Evolutionary conservation across 2,113 vertebrate genomes (phyloP).

Genomic region (Myodes glareolus): DNA sequence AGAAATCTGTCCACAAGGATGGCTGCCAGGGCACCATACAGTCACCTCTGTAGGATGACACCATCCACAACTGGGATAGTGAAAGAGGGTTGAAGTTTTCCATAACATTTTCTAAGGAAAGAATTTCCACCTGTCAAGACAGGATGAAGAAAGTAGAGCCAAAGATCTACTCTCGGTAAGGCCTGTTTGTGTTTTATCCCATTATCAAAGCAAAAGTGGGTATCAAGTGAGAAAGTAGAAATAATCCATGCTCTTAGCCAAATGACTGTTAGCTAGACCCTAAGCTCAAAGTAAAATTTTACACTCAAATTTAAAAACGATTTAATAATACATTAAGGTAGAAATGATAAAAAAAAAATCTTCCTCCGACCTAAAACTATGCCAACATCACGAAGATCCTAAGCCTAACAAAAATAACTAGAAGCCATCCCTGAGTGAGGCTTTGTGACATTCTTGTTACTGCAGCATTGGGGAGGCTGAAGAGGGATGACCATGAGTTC

Average conservation of each 20-base stretch:
- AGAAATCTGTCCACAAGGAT: not conserved
- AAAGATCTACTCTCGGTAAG: not conserved
- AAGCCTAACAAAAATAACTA: not conserved
- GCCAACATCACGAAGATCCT: not conserved
- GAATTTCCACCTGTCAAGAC: not conserved
- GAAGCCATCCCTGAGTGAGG: not conserved
- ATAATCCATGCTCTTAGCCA: not conserved
- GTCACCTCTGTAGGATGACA: not conserved
- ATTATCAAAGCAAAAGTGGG: conserved; percentile 38
- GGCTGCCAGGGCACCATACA: not conserved
- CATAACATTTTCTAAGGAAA: not conserved
- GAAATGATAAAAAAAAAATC: not conserved
- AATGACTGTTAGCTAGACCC: conserved; percentile 7
- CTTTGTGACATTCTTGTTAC: not conserved
- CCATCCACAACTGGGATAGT: not conserved
- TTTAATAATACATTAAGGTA: conserved; percentile 18
- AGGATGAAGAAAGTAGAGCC: not conserved
- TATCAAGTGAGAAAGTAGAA: conserved; percentile 1
- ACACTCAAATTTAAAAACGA: conserved; percentile 23
- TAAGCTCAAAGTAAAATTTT: conserved; percentile 39
- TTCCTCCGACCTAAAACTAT: not conserved
- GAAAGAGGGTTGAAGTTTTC: not conserved
- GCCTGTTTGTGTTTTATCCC: not conserved
- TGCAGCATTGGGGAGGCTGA: not conserved
- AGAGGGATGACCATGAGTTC: not conserved